Evolutionary conservation across 2,797 vertebrate genomes (phyloP).

Genomic region (Geotrypetes seraphini): DNA sequence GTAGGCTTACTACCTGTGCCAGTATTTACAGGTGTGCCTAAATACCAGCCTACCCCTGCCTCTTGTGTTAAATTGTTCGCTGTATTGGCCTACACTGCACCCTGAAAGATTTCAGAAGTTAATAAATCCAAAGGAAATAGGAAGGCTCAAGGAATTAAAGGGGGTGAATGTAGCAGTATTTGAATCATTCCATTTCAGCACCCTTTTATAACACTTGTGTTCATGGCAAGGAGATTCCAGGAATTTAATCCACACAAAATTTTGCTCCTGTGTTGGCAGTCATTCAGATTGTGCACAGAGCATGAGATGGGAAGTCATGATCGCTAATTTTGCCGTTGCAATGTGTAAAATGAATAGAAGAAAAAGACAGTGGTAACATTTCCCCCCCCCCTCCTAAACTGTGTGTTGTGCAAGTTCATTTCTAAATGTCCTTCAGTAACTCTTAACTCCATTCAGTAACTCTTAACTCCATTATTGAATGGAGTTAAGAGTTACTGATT

Average conservation of each 20-base stretch:
- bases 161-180: constrained; percentile 3
- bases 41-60: neutral
- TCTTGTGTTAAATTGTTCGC: constrained; percentile 1
- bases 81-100: neutral
- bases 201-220: constrained; percentile 7
- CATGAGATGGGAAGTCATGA: neutral
- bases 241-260: constrained; percentile 7
- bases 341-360: too few relatives aligned
- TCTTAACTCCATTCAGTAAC: neutral
- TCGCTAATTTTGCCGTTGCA: neutral
- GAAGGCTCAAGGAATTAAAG: constrained; percentile 5
- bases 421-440: neutral
- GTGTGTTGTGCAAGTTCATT: neutral
- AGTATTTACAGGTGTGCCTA: constrained; percentile 13
- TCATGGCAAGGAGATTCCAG: constrained; percentile 9
- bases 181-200: constrained; percentile 15
- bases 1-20: constrained; percentile 2
- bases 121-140: constrained; percentile 14
- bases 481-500: neutral
- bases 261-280: constrained; percentile 3
- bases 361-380: too few relatives aligned
- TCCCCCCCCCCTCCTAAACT: too few relatives aligned
- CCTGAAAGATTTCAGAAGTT: constrained; percentile 6
- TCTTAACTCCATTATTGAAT: too few relatives aligned
- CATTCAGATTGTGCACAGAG: neutral